phyloP scores from a whole-genome alignment of 2,888 invertebrate species.

The Piscicola geometra region DNA sequence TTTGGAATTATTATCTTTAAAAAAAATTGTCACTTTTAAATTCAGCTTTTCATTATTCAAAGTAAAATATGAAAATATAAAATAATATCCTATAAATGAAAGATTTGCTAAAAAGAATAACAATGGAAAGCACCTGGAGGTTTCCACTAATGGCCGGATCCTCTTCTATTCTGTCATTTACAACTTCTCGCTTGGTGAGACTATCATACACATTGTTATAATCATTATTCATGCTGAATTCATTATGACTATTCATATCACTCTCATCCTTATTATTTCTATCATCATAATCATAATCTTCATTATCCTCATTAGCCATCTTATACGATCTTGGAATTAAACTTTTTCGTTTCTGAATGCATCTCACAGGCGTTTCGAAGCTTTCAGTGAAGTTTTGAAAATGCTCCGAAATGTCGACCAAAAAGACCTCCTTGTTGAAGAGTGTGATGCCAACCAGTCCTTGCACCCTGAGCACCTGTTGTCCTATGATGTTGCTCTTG shows the following conservation, averaged over 20 bases:
- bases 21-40: too few species aligned
- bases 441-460: constrained; percentile 36
- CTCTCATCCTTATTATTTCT: neutral
- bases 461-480: constrained; percentile 21
- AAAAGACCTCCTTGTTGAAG: constrained; percentile 33
- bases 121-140: too few species aligned
- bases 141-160: neutral
- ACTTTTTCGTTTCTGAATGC: neutral
- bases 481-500: constrained; percentile 20
- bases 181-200: neutral
- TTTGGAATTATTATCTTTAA: too few species aligned
- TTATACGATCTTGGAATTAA: neutral
- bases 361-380: neutral
- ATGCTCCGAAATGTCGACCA: constrained; percentile 33
- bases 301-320: neutral
- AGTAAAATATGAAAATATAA: too few species aligned
- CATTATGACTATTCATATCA: neutral
- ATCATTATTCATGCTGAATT: neutral
- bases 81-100: too few species aligned
- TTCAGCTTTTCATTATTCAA: too few species aligned
- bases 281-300: neutral
- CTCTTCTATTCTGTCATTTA: neutral
- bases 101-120: too few species aligned
- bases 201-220: neutral
- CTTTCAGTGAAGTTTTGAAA: constrained; percentile 3